Evolutionary conservation across 1,140 invertebrate genomes (phyloP).

Genomic region (Monomorium pharaonis): DNA sequence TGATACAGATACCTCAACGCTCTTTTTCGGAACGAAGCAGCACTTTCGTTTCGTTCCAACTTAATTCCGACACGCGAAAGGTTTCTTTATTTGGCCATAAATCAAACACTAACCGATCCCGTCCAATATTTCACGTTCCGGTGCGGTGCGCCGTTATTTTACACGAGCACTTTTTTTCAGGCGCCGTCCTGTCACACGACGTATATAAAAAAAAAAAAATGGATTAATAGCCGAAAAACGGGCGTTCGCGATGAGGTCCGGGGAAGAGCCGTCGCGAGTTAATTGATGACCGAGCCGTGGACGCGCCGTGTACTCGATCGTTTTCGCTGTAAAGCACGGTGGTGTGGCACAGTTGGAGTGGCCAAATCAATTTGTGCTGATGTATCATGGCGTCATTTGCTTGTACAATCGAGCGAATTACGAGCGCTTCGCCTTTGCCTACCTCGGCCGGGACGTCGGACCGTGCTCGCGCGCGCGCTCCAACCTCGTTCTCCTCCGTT

Average conservation of each 20-base stretch:
- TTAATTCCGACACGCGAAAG: neutral
- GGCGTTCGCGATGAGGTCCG: slow-evolving; percentile 24
- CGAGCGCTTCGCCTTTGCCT: slow-evolving; percentile 45
- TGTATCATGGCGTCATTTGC: slow-evolving; percentile 69
- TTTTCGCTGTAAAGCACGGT: slow-evolving; percentile 6
- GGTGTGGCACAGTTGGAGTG: slow-evolving; percentile 48
- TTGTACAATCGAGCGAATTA: slow-evolving; percentile 65
- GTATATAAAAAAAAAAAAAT: slow-evolving; percentile 26
- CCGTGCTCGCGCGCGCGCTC: neutral
- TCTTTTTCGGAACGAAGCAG: neutral
- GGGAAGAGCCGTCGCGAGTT: slow-evolving; percentile 24
- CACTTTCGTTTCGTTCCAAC: neutral
- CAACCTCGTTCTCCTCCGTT: slow-evolving; percentile 9
- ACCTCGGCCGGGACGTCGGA: neutral
- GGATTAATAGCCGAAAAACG: slow-evolving; percentile 53
- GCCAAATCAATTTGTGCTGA: slow-evolving; percentile 68
- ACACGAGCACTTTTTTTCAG: neutral
- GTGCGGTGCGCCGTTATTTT: neutral
- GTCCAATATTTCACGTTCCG: slow-evolving; percentile 23
- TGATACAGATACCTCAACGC: neutral
- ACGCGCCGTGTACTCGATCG: slow-evolving; percentile 21
- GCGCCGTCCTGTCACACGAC: neutral
- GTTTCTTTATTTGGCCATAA: neutral
- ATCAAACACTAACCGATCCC: slow-evolving; percentile 29
- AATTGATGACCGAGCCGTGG: slow-evolving; percentile 55